Evolutionary conservation across 2,888 invertebrate species (phyloP).

Genomic region (Cephalotes varians): DNA sequence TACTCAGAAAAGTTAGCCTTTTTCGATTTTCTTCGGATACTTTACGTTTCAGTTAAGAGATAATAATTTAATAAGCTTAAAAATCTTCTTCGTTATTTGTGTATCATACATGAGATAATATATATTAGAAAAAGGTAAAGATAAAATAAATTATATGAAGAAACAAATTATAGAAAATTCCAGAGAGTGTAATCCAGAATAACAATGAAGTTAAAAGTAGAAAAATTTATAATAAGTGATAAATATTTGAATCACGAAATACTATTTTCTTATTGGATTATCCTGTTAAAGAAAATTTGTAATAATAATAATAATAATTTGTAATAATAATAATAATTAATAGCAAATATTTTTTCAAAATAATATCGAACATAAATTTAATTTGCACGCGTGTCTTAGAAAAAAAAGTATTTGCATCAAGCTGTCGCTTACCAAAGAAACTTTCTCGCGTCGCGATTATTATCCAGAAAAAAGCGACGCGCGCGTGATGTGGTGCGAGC

Average conservation of each 20-base stretch:
- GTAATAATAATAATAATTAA: not conserved
- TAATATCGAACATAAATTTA: not conserved
- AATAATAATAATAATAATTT: not conserved
- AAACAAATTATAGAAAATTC: not conserved
- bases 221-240: not conserved
- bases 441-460: conserved; percentile 40
- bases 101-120: not conserved
- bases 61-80: not conserved
- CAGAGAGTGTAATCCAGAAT: not conserved
- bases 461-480: conserved; percentile 45
- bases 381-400: not conserved
- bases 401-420: conserved; percentile 13
- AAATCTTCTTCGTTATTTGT: not conserved
- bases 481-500: conserved; percentile 22
- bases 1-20: not conserved
- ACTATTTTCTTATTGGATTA: not conserved
- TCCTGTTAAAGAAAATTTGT: not conserved
- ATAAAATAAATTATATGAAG: not conserved
- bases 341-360: not conserved
- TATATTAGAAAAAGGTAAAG: not conserved
- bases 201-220: not conserved
- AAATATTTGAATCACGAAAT: not conserved
- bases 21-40: not conserved
- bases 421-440: conserved; percentile 29
- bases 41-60: not conserved